These are phyloP conservation scores for Eilema sororculum DNA, from an alignment of 2,888 invertebrate genomes.

Conservation along the genomic window DNA sequence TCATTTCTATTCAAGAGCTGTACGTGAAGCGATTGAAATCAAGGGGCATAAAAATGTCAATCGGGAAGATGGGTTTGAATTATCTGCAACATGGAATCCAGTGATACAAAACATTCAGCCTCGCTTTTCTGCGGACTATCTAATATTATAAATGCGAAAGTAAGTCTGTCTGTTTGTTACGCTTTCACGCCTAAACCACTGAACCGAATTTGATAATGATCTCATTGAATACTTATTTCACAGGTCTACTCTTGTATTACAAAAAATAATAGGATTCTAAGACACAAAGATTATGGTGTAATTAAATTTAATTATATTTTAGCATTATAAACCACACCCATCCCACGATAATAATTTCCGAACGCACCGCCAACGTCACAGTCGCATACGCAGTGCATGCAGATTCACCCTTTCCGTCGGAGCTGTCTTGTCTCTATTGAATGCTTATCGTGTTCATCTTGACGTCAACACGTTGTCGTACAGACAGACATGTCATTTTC, in stretches of 20 bases:
- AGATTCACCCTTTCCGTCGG: conserved; percentile 43
- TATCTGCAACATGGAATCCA: too few species aligned
- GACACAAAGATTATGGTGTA: background rate
- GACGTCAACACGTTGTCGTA: conserved; percentile 59
- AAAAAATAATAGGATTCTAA: background rate
- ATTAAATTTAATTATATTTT: background rate
- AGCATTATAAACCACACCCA: background rate
- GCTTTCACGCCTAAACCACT: too few species aligned
- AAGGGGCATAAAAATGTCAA: too few species aligned
- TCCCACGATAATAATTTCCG: background rate
- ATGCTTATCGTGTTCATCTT: conserved; percentile 60
- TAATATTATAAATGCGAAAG: too few species aligned
- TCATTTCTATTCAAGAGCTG: too few species aligned
- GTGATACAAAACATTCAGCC: too few species aligned
- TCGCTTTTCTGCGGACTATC: too few species aligned
- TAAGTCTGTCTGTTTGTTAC: too few species aligned
- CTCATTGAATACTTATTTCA: background rate
- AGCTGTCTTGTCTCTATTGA: conserved; percentile 55
- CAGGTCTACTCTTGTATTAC: background rate
- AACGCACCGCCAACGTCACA: conserved; percentile 31
- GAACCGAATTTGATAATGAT: background rate
- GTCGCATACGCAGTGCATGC: conserved; percentile 17
- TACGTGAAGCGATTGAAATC: too few species aligned
- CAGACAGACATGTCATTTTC: conserved; percentile 68
- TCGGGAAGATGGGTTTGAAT: too few species aligned